These are phyloP conservation scores for Deroplatys truncata DNA, from an alignment of 2,888 invertebrate species.

Conservation along the genomic window DNA sequence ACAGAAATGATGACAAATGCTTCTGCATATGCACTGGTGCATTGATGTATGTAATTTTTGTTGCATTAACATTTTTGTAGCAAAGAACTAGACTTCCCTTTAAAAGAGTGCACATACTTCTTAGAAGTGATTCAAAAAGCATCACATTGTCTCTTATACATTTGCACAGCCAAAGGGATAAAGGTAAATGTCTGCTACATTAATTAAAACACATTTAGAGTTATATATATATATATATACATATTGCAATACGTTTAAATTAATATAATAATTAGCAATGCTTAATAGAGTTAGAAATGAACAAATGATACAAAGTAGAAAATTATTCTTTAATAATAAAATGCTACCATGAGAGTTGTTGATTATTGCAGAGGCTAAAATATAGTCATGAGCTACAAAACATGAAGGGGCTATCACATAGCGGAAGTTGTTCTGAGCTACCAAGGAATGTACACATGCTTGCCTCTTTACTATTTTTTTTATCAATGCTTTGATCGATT, in stretches of 20 bases:
- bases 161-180: neutral
- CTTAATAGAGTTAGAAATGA: neutral
- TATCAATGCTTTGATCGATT: neutral
- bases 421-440: constrained; percentile 10
- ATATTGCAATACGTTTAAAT: neutral
- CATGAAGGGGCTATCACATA: constrained; percentile 1
- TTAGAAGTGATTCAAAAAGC: neutral
- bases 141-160: neutral
- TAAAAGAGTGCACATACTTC: neutral
- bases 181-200: neutral
- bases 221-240: neutral
- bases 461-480: neutral
- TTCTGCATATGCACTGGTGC: neutral
- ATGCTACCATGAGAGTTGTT: neutral
- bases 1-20: neutral
- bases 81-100: neutral
- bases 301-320: neutral
- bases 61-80: neutral
- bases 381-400: neutral
- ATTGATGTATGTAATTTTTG: neutral
- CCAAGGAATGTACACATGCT: constrained; percentile 10
- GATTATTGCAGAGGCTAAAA: neutral
- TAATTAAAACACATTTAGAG: neutral
- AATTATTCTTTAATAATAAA: neutral
- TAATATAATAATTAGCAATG: neutral